phyloP scores from a whole-genome alignment of 2,888 invertebrate species.

The Hypselothyrea guttata region DNA sequence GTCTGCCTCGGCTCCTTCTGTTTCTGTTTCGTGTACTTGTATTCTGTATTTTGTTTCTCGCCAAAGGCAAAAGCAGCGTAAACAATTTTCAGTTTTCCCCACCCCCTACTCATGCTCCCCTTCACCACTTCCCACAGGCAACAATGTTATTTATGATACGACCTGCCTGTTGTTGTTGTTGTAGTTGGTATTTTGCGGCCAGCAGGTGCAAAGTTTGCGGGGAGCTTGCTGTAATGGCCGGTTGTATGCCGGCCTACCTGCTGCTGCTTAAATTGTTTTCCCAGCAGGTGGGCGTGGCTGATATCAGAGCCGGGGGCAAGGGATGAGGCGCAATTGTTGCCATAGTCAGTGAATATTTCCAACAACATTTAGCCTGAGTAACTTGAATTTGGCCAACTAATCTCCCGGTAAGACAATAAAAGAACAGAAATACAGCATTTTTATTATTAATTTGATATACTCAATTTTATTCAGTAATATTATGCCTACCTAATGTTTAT shows the following conservation, averaged over 20 bases:
- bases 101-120: too few species aligned
- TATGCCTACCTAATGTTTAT: too few species aligned
- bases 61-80: constrained; percentile 50
- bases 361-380: constrained; percentile 3
- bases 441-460: too few species aligned
- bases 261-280: constrained; percentile 58
- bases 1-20: constrained; percentile 29
- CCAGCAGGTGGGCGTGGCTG: constrained; percentile 14
- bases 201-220: constrained; percentile 64
- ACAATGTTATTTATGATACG: constrained; percentile 68
- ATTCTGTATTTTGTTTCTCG: constrained; percentile 7
- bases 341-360: constrained; percentile 63
- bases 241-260: constrained; percentile 38
- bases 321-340: constrained; percentile 15
- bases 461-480: too few species aligned
- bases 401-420: too few species aligned
- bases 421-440: too few species aligned
- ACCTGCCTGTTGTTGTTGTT: constrained; percentile 29
- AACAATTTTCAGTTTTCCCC: constrained; percentile 66
- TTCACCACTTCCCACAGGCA: constrained; percentile 21
- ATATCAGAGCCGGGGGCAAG: constrained; percentile 1
- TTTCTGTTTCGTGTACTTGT: constrained; percentile 11
- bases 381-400: too few species aligned
- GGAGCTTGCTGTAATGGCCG: constrained; percentile 35
- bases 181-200: constrained; percentile 38